Evolutionary conservation across 2,888 invertebrate genomes (phyloP).

Genomic region (Tetheella fluctuosa): DNA sequence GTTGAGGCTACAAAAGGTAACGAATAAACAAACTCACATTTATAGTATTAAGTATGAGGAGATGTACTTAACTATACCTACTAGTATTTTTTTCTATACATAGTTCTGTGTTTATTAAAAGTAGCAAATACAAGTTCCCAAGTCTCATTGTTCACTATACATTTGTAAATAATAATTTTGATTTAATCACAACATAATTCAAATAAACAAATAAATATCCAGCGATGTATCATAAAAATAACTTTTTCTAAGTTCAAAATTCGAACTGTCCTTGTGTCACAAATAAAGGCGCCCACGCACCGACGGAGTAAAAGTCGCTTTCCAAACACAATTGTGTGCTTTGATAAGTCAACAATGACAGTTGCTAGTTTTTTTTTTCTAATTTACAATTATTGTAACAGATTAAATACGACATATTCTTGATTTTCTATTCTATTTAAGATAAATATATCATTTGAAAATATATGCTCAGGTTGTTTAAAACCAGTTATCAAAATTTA

Average conservation of each 20-base stretch:
- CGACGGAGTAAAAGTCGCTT: conserved; percentile 69
- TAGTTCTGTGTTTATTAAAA: no score
- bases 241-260: conserved; percentile 48
- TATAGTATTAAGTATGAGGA: no score
- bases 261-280: conserved; percentile 56
- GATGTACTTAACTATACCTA: no score
- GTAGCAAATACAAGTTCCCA: no score
- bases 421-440: conserved; percentile 9
- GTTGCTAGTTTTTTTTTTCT: conserved; percentile 21
- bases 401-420: conserved; percentile 12
- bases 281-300: conserved; percentile 72
- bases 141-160: not conserved
- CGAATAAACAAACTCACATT: no score
- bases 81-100: no score
- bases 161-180: conserved; percentile 9
- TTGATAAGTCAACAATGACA: conserved; percentile 63
- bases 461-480: not conserved
- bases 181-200: conserved; percentile 18
- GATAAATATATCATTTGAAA: not conserved
- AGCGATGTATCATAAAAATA: conserved; percentile 63
- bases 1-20: no score
- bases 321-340: conserved; percentile 68
- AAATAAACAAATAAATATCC: conserved; percentile 43
- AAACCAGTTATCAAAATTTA: no score
- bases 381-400: conserved; percentile 12